Evolutionary conservation across 35 echinoderm and acorn worm species (phyloP).

Genomic region (Anneissia japonica): DNA sequence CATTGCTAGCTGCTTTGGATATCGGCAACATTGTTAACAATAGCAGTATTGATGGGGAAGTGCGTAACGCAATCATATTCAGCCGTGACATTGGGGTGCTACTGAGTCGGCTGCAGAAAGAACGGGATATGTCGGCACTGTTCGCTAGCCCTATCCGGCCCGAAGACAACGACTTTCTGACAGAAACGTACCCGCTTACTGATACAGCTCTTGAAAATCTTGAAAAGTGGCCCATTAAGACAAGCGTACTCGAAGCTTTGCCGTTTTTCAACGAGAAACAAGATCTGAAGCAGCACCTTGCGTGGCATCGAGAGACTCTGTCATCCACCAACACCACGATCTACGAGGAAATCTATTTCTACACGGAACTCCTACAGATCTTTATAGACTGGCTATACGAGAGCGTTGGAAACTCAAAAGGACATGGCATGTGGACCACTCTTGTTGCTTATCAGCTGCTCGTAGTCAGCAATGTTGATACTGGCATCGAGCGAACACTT

Average conservation of each 20-base stretch:
- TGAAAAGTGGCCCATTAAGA: background rate
- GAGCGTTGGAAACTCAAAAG: background rate
- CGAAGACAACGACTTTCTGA: background rate
- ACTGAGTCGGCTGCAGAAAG: background rate
- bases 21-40: too few species aligned
- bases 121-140: background rate
- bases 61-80: background rate
- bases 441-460: background rate
- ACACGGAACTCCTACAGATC: background rate
- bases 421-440: background rate
- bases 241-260: background rate
- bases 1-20: too few species aligned
- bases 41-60: background rate
- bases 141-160: background rate
- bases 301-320: background rate
- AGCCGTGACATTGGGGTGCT: background rate
- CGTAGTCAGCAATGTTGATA: background rate
- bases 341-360: background rate
- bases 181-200: background rate
- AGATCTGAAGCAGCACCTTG: background rate
- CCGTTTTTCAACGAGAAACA: background rate
- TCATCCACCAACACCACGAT: background rate
- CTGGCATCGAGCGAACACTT: background rate
- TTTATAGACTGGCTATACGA: background rate
- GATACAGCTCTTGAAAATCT: background rate